These are phyloP conservation scores for Catharus ustulatus DNA, from an alignment of 2,797 vertebrate genomes.

Conservation along the genomic window DNA sequence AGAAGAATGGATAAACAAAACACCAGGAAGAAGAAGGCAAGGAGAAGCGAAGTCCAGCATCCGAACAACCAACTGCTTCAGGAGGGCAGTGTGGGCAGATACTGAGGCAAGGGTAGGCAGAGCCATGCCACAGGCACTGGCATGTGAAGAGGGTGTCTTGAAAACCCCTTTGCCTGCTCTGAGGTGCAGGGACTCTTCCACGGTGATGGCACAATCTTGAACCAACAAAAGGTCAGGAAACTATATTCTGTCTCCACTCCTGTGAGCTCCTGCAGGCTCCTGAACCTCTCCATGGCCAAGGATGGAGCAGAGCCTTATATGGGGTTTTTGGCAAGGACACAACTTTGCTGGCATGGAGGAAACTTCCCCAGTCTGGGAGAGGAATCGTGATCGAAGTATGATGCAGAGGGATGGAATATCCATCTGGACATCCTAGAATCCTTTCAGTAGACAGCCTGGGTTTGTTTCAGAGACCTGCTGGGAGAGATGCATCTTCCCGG, in stretches of 20 bases:
- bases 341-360: neutral
- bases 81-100: neutral
- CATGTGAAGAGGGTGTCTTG: neutral
- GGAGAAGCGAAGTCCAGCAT: neutral
- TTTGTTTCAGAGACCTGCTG: neutral
- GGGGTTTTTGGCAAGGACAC: neutral
- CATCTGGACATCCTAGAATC: neutral
- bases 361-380: neutral
- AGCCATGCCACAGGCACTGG: fast-evolving
- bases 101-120: neutral
- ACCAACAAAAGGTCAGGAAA: neutral
- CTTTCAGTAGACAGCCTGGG: neutral
- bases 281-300: neutral
- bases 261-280: neutral
- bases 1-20: neutral
- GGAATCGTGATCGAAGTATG: fast-evolving
- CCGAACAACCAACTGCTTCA: fast-evolving
- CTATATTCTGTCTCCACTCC: neutral
- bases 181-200: neutral
- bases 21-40: neutral
- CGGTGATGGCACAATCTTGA: fast-evolving
- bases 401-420: neutral
- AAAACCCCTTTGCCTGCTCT: neutral
- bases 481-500: neutral
- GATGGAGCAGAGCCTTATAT: neutral